Evolutionary conservation across 2,888 invertebrate species (phyloP), one percentile per base, ranked within the genome.

Genomic region (Dione vanillae): DNA sequence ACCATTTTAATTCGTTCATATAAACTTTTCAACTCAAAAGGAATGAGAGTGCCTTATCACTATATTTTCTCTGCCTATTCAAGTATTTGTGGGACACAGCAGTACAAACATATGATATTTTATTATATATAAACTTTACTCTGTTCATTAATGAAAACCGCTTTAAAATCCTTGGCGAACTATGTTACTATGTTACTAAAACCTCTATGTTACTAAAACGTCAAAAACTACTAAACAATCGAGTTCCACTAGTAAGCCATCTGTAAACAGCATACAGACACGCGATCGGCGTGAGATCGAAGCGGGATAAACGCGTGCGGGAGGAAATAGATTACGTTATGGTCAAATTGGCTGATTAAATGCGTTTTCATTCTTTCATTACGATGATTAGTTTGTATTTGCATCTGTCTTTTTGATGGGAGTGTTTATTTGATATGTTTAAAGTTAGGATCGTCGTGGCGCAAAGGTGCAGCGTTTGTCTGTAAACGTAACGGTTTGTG

Each of bases 221-320:
- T 61, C 14, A 6, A 20, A 3, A 43, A 27, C 61, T 10, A 7
- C 14, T 19, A 47, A 47, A 16, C 3, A 59, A 20, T 62, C 66
- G 69, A 67, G 66, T 69, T 51, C 27, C 61, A 58, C 12, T 64
- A 52, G 69, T 72, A 66, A 11, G 20, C 12, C 1, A 12, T 41
- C 59, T 7, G 64, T 67, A 58, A 70, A 70, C 72, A 67, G 67
- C 47, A 35, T n/a, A 45, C 67, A 41, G 82, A 82, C 88, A 88
- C 87, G 88, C 88, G 80, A 88, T 75, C 83, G 76, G 75, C 86
- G 86, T 85, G 87, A 85, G 88, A 88, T 87, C 81, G 74, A 82
- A 87, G 71, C 73, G 86, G 88, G 88, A 87, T 88, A 82, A 82
- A 77, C 73, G 77, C 78, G 77, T 75, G 73, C 65, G 45, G 19